Base-by-base conservation (phyloP, 2,888 invertebrate species). In the Ophion ventricosus region DNA sequence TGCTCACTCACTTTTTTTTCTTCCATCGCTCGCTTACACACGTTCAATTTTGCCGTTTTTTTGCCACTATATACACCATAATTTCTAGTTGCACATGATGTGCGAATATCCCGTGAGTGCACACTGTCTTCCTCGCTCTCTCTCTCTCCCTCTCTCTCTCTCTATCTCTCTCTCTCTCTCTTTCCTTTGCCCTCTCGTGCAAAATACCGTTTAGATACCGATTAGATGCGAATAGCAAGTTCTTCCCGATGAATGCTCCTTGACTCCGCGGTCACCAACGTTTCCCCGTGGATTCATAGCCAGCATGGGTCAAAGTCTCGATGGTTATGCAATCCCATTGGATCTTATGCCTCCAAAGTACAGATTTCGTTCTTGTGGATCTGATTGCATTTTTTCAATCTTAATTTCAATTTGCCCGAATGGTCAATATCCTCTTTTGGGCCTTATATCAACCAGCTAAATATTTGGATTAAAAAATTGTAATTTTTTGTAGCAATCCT, bases 221-320 rank as follows among this genome's bases (percentile, higher is more conserved):
- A 85, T 85, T 87, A 82, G 80, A 79, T 85, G 85, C 69, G 84
- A 87, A 87, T 81, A 77, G 76, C 66, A 56, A 25, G 40, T 75
- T 75, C 66, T 54, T 79, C 54, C 25, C 23, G 64, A 25, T 56
- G 64, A 78, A 64, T 20, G 40, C 2, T 64, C 29, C 17, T n/a
- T 61, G 49, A 25, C 61, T 70, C 57, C 49, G 7, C 23, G 8
- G 20, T 40, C 23, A 11, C 11, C 23, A 40, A 49, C 7, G 8
- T 25, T 49, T 43, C 43, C 17, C n/a, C 10, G 5, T 8, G 20
- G 8, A 70, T 67, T 66, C 17, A 17, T 54, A 20, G 57, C 8
- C 20, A 17, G 49, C 49, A 14, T 14, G 49, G 49, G 49, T 49
- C 49, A 17, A 49, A 49, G 3, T 17, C 49, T 49, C 49, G 49